Evolutionary conservation across 1,140 invertebrate genomes (phyloP).

Genomic region (Agrypnia vestita): DNA sequence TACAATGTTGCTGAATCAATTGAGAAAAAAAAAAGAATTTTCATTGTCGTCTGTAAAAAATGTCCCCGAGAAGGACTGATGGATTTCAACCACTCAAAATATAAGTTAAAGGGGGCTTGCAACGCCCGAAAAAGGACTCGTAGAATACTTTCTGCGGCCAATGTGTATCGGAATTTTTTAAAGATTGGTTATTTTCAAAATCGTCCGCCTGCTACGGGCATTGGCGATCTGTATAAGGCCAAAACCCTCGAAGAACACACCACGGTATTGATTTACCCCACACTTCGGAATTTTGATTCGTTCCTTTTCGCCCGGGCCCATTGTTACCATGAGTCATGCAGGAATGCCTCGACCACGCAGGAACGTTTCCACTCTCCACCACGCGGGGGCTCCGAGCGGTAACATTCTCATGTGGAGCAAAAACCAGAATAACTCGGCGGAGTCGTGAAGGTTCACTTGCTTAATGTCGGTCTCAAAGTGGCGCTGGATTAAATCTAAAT

Average conservation of each 20-base stretch:
- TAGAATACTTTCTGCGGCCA: too few relatives aligned
- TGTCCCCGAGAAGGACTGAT: too few relatives aligned
- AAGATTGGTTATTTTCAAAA: too few relatives aligned
- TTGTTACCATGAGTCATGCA: conserved; percentile 22
- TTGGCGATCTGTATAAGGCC: not conserved
- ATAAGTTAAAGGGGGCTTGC: not conserved
- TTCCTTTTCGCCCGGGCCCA: not conserved
- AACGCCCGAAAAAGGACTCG: too few relatives aligned
- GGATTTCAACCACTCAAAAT: not conserved
- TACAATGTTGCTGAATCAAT: too few relatives aligned
- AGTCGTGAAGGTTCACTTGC: not conserved
- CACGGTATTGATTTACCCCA: conserved; percentile 16
- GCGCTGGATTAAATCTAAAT: too few relatives aligned
- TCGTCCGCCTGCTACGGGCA: not conserved
- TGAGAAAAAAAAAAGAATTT: too few relatives aligned
- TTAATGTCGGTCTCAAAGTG: too few relatives aligned
- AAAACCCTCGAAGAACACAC: not conserved
- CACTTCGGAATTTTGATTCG: conserved; percentile 19
- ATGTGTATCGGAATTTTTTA: too few relatives aligned
- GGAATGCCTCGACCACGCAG: not conserved
- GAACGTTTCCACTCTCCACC: not conserved
- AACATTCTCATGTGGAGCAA: not conserved
- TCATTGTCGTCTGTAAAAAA: too few relatives aligned
- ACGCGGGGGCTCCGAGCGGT: not conserved
- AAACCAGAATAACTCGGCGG: not conserved